Percentiles rank a stretch among this genome's conserved stretches.
phyloP scores from a whole-genome alignment of 2,113 vertebrate genomes.

The Cryptomyrus ogoouensis region DNA sequence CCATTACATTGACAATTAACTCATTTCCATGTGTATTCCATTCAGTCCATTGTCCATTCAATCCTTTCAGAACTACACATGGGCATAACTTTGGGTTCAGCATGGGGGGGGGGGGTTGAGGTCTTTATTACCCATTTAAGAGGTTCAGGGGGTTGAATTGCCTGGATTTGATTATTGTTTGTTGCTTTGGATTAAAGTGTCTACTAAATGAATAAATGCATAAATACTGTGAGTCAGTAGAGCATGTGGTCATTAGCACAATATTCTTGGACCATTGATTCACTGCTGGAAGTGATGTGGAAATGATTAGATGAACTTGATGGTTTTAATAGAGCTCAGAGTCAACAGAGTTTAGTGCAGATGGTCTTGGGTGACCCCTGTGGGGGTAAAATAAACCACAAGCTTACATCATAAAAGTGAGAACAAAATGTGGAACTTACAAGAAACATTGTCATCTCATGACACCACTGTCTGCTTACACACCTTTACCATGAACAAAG shows the following conservation, averaged over 20 bases:
- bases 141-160: neutral
- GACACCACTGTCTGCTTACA: neutral
- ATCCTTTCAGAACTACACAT: neutral
- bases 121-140: neutral
- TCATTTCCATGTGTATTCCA: neutral
- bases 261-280: neutral
- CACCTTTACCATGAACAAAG: neutral
- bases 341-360: neutral
- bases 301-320: neutral
- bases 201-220: neutral
- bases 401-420: neutral
- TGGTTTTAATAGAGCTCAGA: neutral
- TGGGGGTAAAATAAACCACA: neutral
- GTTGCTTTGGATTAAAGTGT: neutral
- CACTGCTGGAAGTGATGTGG: neutral
- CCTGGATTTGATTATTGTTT: neutral
- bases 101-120: neutral
- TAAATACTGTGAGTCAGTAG: neutral
- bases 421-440: neutral
- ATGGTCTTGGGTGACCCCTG: neutral
- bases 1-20: neutral
- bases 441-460: neutral
- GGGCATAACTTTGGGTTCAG: neutral
- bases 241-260: neutral
- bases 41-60: neutral